These are phyloP conservation scores for Pocillopora grandis DNA, from an alignment of 92 coral and sea anemone genomes.

Conservation along the genomic window DNA sequence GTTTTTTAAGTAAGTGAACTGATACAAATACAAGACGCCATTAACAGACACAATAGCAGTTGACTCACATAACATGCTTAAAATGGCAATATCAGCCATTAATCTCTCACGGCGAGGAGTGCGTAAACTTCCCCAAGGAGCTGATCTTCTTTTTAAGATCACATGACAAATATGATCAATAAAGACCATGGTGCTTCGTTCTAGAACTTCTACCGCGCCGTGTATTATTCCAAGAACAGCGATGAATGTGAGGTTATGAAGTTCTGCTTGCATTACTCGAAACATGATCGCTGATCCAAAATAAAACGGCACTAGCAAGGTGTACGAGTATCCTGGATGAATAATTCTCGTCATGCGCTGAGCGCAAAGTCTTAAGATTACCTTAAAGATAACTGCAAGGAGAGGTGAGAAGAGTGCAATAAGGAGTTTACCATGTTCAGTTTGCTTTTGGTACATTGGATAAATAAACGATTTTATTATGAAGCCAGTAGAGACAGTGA, in stretches of 20 bases:
- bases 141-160: background rate
- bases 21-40: background rate
- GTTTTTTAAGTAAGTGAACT: too few species aligned
- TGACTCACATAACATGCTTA: constrained; percentile 28
- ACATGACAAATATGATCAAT: constrained; percentile 12
- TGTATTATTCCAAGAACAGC: constrained; percentile 8
- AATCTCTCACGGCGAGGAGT: constrained; percentile 47
- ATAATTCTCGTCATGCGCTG: too few species aligned
- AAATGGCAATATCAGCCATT: constrained; percentile 46
- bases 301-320: too few species aligned
- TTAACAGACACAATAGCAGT: constrained; percentile 9
- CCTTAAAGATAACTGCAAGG: too few species aligned
- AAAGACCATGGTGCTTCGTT: background rate
- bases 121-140: constrained; percentile 48
- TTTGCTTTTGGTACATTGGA: background rate
- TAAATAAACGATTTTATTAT: background rate
- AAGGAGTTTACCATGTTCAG: background rate
- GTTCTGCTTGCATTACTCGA: constrained; percentile 15
- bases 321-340: too few species aligned
- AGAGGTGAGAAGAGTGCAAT: background rate
- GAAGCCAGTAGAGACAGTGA: background rate
- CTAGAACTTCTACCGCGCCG: background rate
- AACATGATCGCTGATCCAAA: background rate
- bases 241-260: background rate
- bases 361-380: too few species aligned